phyloP scores from a whole-genome alignment of 2,888 invertebrate species.

The Stegophylla sp. region DNA sequence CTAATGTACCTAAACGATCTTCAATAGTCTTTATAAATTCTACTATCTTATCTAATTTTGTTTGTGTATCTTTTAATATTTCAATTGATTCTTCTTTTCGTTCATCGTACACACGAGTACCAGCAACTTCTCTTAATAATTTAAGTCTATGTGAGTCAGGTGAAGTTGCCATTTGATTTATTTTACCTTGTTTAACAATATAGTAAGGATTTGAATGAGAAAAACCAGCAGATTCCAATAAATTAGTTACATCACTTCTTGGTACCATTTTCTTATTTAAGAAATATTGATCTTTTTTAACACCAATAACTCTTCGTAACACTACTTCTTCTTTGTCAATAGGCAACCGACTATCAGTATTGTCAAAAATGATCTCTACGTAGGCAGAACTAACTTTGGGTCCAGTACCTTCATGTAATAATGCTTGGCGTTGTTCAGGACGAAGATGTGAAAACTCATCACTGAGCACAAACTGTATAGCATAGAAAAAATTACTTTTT shows the following conservation, averaged over 20 bases:
- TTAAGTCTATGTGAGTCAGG: constrained; percentile 96
- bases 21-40: constrained; percentile 96
- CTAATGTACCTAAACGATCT: constrained; percentile 91
- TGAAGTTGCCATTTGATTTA: constrained; percentile 93
- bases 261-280: constrained; percentile 98
- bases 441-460: constrained; percentile 98
- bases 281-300: constrained; percentile 99
- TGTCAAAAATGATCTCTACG: constrained; percentile 99
- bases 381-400: constrained; percentile 95
- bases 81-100: constrained; percentile 94
- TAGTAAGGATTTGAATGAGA: constrained; percentile 99
- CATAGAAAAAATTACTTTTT: constrained; percentile 99
- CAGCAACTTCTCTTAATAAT: constrained; percentile 95
- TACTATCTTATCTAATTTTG: constrained; percentile 88
- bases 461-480: constrained; percentile 99
- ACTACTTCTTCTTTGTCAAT: constrained; percentile 98
- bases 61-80: constrained; percentile 78
- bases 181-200: constrained; percentile 99
- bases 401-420: constrained; percentile 97
- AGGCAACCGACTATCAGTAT: constrained; percentile 93
- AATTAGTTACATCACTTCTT: constrained; percentile 94
- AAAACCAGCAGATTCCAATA: constrained; percentile 97
- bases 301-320: constrained; percentile 93
- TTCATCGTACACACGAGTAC: constrained; percentile 97
- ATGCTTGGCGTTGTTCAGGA: constrained; percentile 92